Evolutionary conservation across 2,113 vertebrate genomes (phyloP), one percentile per base, ranked within the genome.

Genomic region (Ciconia maguari): DNA sequence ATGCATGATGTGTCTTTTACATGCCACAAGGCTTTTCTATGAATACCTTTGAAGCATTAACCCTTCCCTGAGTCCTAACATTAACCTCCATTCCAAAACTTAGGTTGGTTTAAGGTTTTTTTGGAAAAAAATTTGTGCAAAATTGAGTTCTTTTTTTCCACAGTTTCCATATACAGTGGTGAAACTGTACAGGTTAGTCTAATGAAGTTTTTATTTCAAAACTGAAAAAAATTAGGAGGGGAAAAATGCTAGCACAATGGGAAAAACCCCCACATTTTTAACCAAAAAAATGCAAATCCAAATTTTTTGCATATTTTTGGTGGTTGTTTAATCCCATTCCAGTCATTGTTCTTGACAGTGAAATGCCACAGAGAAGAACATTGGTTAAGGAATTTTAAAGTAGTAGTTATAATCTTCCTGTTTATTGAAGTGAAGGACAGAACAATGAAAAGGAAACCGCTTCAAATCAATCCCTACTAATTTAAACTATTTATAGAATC

Each of bases 1-100:
- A 54, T 90, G 32, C 58, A 71, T 61, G 25, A 65, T 96, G 41
- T 77, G 54, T 92, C 83, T 92, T 98, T 97, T 95, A 89, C 68
- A 68, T 49, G 27, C 57, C 64, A 89, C 42, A 70, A 78, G 90
- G 71, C 80, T 96, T 98, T 94, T 95, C 57, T 77, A 18, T 68
- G 61, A 94, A 80, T 90, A 41, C 57, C 29, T 69, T 57, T 93
- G 49, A 69, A 55, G 58, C 62, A 26, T 42, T 89, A 76, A 60
- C 30, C 6, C 15, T 92, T 91, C 34, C 38, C 41, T 46, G 66
- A 81, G 38, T 93, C 2, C 2, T 83, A 49, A 76, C 24, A 58
- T 64, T 87, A 64, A 57, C 20, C 19, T 70, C 15, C 13, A 55
- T 82, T 38, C 66, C 38, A 80, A 94, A 83, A 57, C 25, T 49